Percentiles rank a stretch among this genome's conserved stretches.
These are phyloP conservation scores for Cyrtonyx montezumae DNA, from an alignment of 2,113 vertebrate genomes.

Conservation along the genomic window DNA sequence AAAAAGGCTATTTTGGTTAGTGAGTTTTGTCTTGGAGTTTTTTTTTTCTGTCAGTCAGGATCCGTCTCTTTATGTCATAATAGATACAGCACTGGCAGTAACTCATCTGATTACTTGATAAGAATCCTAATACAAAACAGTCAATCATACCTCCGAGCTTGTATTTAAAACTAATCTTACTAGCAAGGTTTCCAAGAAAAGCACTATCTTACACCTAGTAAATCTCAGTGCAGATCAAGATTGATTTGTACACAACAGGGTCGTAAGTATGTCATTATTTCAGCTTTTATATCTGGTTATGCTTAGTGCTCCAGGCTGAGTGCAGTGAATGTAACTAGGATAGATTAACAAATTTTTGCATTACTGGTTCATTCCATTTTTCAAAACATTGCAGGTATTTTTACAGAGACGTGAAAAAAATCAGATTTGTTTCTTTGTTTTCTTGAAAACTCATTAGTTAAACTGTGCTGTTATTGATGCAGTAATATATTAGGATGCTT, in stretches of 20 bases:
- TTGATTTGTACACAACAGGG: neutral
- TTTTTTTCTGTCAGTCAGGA: neutral
- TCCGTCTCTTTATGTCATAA: conserved; percentile 9
- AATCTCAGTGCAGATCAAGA: neutral
- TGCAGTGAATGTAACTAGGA: neutral
- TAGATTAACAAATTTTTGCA: neutral
- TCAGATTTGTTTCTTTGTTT: neutral
- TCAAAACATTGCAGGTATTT: neutral
- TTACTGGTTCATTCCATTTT: neutral
- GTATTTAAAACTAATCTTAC: neutral
- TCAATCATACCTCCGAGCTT: neutral
- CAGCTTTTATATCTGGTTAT: neutral
- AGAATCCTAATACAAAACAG: neutral
- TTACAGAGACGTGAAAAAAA: neutral
- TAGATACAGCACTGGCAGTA: neutral
- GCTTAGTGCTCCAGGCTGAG: neutral
- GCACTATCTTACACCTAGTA: neutral
- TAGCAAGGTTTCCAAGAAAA: neutral
- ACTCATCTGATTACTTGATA: neutral
- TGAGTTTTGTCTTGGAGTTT: neutral
- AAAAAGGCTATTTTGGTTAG: conserved; percentile 21
- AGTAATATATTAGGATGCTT: neutral
- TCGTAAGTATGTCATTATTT: neutral
- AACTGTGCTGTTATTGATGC: neutral
- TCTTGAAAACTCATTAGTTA: neutral